Percentiles rank a stretch among this genome's conserved stretches.
These are phyloP conservation scores for Brachionichthys hirsutus DNA, from an alignment of 2,113 vertebrate species.

Conservation along the genomic window DNA sequence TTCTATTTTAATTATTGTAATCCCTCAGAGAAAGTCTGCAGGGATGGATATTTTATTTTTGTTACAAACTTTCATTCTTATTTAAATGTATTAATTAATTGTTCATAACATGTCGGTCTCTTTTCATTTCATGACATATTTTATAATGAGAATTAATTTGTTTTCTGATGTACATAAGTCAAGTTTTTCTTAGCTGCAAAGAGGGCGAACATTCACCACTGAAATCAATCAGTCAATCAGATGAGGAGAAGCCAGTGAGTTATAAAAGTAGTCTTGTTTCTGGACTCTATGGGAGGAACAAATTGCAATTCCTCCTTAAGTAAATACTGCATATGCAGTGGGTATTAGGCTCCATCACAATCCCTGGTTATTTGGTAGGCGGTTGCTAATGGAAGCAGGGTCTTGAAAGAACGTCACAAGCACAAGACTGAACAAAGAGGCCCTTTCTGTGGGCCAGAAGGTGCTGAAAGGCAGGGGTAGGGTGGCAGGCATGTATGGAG, in stretches of 20 bases:
- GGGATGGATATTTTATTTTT: too few species aligned
- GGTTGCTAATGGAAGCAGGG: slow-evolving; percentile 72
- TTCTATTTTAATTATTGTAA: too few species aligned
- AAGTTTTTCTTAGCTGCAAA: slow-evolving; percentile 11
- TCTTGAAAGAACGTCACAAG: slow-evolving; percentile 70
- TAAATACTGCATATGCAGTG: slow-evolving; percentile 73
- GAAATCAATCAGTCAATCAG: slow-evolving; percentile 62
- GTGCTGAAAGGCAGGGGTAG: slow-evolving; percentile 76
- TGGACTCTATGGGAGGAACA: slow-evolving; percentile 49
- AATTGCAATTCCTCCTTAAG: slow-evolving; percentile 70
- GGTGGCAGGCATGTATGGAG: slow-evolving; percentile 65
- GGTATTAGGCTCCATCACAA: slow-evolving; percentile 75
- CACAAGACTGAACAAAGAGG: slow-evolving; percentile 72
- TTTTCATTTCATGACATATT: too few species aligned
- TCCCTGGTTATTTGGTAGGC: slow-evolving; percentile 74
- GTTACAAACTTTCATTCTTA: too few species aligned
- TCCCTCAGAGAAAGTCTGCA: too few species aligned
- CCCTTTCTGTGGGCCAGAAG: slow-evolving; percentile 73
- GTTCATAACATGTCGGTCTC: too few species aligned
- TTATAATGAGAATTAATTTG: too few species aligned
- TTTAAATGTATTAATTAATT: too few species aligned
- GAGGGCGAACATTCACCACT: not conserved
- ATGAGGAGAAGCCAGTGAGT: slow-evolving; percentile 43
- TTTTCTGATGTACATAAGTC: too few species aligned
- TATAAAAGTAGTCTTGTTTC: slow-evolving; percentile 68